Evolutionary conservation across 2,888 invertebrate genomes (phyloP), one percentile per base, ranked within the genome.

Genomic region (Carterocephalus palaemon): DNA sequence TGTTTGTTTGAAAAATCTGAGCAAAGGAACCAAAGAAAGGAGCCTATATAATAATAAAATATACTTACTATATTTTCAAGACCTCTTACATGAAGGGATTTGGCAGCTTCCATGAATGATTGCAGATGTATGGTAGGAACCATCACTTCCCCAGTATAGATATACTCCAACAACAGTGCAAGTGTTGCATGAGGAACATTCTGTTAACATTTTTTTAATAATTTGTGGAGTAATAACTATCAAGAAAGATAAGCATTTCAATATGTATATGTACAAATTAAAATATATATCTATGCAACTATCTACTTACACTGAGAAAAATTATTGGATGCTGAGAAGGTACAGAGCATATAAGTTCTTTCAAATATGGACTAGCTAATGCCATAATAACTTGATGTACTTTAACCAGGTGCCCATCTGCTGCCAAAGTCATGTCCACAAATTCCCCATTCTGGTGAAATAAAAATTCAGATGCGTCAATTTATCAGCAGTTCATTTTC

Each of bases 351-450:
- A 88, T 76, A 9, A 87, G 65, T 24, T 82, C 78, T 48, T 84
- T 87, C 6, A 88, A 52, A 51, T 81, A 88, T 4, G 87, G 81
- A 46, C 87, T 87, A 17, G 85, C 79, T 39, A 86, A 59, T 0
- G 87, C 86, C 46, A 88, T 62, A 15, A 63, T 43, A 4, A 59
- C 62, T 52, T 63, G 59, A 43, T 63, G 82, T 5, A 83, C 85
- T 62, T 84, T 86, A 2, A 85, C 84, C 46, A 77, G 69, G 49
- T 81, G 80, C 1, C 84, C 85, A 58, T 85, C 84, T 2, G 85
- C 84, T 16, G 85, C 85, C 47, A 87, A 46, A 0, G 86, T 87
- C 79, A 86, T 77, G 41, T 87, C 86, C 12, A 87, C 86, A 59
- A 86, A 81, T 51, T 87, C 85, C 4, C 78, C 85, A 76, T 80